Base-by-base conservation (phyloP, 1,140 invertebrate genomes). In the Brachionus manjavacas region DNA sequence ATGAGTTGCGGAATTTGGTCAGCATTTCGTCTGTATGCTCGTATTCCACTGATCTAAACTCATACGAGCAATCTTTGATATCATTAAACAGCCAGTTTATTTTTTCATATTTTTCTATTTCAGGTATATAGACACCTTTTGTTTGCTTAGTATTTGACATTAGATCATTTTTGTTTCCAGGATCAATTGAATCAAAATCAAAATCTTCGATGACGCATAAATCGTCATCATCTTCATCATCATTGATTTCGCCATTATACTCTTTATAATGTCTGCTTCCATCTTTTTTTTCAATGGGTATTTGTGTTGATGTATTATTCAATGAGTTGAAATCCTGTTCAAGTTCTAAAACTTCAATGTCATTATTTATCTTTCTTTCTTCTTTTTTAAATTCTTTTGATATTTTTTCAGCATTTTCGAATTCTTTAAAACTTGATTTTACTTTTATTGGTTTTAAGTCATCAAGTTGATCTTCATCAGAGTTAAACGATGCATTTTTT, bases 1-100 rank as follows among this genome's bases (percentile, higher is more conserved):
- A 99, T 86, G 92, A 93, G 85, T 93, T 12, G 20, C 60, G 31
- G 43, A 84, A 84, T 9, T 35, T 43, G 14, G 25, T 52, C 43
- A 84, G 16, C 70, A 84, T 39, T 35, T 25, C 23, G n/a, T 84
- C 39, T 55, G 66, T 60, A 28, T 84, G 83, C 7, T 39, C 31
- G 60, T 68, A 84, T 12, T 74, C 25, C 23, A 23, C 8, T 39
- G 31, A 31, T 74, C 46, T 55, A 78, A 55, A 84, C 60, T 76
- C 31, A 16, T 31, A 16, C 7, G 43, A 52, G 66, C 43, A 39
- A 66, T 84, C 83, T 28, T 39, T 41, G 7, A 72, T 60, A 16
- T 84, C 66, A 25, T 74, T 74, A 28, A 49, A 74, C 39, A 84
- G 23, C 70, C 83, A 84, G 20, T 72, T 84, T 39, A 74, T 72